Base-by-base conservation (phyloP, 1,140 invertebrate genomes). In the Nebria ingens region DNA sequence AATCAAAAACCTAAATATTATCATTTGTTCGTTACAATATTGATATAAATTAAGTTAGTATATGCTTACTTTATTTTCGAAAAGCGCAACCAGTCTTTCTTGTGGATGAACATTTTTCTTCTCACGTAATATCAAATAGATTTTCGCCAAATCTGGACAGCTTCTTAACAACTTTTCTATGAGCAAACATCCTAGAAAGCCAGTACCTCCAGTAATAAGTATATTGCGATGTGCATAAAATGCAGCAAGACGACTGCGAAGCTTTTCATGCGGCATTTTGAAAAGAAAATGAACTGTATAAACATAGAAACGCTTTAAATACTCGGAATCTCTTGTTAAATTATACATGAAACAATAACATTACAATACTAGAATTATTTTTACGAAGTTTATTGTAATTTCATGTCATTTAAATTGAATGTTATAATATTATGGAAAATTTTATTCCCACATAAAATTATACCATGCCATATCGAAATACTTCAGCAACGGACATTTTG, bases 141-240 rank as follows among this genome's bases (percentile, higher is more conserved):
- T 80, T 21, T 76, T 80, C 34, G 79, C 78, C 22, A 93, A 61
- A 56, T 85, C 81, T 12, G 79, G 77, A 69, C 90, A 93, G 20
- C 81, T 82, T 54, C 89, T 76, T 19, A 93, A 70, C 45, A 93
- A 67, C 70, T 93, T 93, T 72, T 92, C 89, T 25, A 93, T 83
- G 21, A 92, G 72, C 19, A 85, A 75, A 70, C 85, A 84, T 12
- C 85, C 84, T 19, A 66, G 29, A 68, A 86, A 87, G 54, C 87
- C 87, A 13, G 87, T 89, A 1, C 77, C 81, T 12, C 83, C 83
- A 2, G 82, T 84, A 42, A 85, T 73, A 58, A 91, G 83, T 49
- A 85, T 70, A 60, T 74, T 77, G 49, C 76, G 68, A 1, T 72
- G 75, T 1, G 71, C 63, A 61, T 79, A 83, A 61, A 82, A 83